A percentile compares a stretch with the other conserved stretches of the same genome.
Conservation (phyloP, 2,888 invertebrate genomes). For the Melinaea menophilus region DNA sequence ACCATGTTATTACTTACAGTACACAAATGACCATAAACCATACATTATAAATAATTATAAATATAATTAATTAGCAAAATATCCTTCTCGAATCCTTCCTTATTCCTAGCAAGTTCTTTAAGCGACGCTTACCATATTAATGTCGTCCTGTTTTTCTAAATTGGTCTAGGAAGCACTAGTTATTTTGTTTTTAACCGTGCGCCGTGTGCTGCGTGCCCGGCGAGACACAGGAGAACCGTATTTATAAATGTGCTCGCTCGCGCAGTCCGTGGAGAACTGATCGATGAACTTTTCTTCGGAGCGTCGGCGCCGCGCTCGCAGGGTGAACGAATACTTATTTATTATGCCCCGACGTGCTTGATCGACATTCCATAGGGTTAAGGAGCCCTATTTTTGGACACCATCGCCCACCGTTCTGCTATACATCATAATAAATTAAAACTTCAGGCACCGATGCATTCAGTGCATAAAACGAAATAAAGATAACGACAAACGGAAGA, state of each 20-base stretch:
- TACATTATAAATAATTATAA: background rate
- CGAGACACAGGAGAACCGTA: slow-evolving; percentile 36
- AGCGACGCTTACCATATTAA: slow-evolving; percentile 52
- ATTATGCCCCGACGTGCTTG: slow-evolving; percentile 47
- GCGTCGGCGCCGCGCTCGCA: slow-evolving; percentile 48
- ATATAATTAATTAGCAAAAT: no score
- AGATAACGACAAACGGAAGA: background rate
- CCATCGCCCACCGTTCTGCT: slow-evolving; percentile 43
- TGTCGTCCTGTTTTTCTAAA: slow-evolving; percentile 63
- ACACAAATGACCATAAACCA: background rate
- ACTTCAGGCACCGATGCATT: background rate
- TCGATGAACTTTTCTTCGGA: slow-evolving; percentile 50
- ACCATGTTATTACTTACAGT: background rate
- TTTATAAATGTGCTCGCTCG: slow-evolving; percentile 50
- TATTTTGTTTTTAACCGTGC: slow-evolving; percentile 47
- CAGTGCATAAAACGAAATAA: background rate
- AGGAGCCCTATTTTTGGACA: slow-evolving; percentile 56
- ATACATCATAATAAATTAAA: slow-evolving; percentile 2
- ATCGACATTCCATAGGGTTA: slow-evolving; percentile 58
- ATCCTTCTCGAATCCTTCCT: background rate
- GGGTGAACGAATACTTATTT: slow-evolving; percentile 48
- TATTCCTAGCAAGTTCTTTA: background rate
- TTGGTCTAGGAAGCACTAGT: slow-evolving; percentile 60
- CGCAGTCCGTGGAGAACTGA: slow-evolving; percentile 58
- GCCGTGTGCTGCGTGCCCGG: slow-evolving; percentile 28